phyloP scores from a whole-genome alignment of 2,113 vertebrate genomes.

The Maccullochella peelii region DNA sequence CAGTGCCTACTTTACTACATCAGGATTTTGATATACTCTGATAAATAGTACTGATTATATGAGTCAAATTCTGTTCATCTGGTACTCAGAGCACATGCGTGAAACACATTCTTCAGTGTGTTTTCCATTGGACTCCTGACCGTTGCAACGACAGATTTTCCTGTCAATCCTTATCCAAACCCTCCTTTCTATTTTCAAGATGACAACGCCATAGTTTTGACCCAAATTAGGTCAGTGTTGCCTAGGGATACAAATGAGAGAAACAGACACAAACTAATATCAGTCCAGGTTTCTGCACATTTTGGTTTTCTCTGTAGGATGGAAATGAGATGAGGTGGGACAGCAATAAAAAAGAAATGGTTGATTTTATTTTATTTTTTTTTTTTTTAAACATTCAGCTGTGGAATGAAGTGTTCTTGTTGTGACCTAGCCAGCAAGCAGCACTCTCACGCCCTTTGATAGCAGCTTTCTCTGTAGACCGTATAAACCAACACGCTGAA shows the following conservation, averaged over 20 bases:
- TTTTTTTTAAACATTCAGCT: constrained; percentile 58
- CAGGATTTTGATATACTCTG: neutral
- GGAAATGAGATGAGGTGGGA: constrained; percentile 30
- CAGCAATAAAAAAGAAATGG: constrained; percentile 46
- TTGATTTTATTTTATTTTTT: constrained; percentile 50
- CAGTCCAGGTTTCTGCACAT: constrained; percentile 32
- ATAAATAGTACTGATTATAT: neutral
- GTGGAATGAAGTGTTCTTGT: constrained; percentile 57
- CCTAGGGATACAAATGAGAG: constrained; percentile 21
- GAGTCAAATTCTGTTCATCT: constrained; percentile 5
- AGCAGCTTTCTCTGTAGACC: constrained; percentile 53
- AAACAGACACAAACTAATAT: constrained; percentile 38
- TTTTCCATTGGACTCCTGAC: constrained; percentile 30
- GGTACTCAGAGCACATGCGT: neutral
- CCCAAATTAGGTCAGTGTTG: constrained; percentile 31
- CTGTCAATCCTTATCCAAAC: constrained; percentile 24
- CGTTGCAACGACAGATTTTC: constrained; percentile 17
- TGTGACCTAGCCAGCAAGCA: constrained; percentile 54
- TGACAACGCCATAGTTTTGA: neutral
- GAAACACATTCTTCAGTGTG: constrained; percentile 2
- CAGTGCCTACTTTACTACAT: neutral
- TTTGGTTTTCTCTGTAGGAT: constrained; percentile 36
- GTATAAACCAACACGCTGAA: constrained; percentile 52
- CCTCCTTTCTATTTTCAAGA: constrained; percentile 6
- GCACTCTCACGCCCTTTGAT: constrained; percentile 75